Evolutionary conservation across 2,797 vertebrate species (phyloP).

Genomic region (Catostomus latipinnis): DNA sequence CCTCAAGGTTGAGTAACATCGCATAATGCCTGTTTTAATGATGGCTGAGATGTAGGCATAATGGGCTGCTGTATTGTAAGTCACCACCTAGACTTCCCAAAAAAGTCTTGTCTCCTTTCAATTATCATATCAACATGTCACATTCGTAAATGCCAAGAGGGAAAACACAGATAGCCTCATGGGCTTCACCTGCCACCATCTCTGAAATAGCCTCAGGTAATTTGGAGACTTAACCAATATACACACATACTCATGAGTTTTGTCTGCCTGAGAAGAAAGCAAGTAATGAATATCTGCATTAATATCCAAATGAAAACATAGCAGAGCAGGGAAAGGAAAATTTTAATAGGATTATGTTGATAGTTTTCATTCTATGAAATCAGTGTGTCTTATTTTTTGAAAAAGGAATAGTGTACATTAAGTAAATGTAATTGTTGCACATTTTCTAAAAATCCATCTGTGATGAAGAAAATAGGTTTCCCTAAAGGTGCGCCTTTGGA

Average conservation of each 20-base stretch:
- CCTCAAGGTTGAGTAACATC: background rate
- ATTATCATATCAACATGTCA: slow-evolving; percentile 27
- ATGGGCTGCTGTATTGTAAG: background rate
- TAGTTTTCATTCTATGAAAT: background rate
- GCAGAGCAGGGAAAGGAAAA: background rate
- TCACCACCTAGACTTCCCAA: background rate
- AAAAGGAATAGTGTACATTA: background rate
- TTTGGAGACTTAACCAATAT: slow-evolving; percentile 8
- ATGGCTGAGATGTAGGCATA: background rate
- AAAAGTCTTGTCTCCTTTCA: slow-evolving; percentile 2
- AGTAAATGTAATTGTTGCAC: slow-evolving; percentile 16
- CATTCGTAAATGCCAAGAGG: background rate
- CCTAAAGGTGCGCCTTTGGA: background rate
- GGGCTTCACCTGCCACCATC: slow-evolving; percentile 44
- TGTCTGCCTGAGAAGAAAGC: background rate
- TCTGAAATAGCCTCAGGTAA: slow-evolving; percentile 17
- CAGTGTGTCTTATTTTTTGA: too few species aligned
- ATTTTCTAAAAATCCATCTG: background rate
- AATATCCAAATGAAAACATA: background rate
- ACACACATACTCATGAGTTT: slow-evolving; percentile 1
- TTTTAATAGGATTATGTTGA: background rate
- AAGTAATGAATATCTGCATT: background rate
- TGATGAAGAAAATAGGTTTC: slow-evolving; percentile 5
- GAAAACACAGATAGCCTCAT: slow-evolving; percentile 27
- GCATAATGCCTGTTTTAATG: slow-evolving; percentile 27